phyloP scores from a whole-genome alignment of 37 sponge, comb jelly and placozoan genomes.

The Axinella damicornis region DNA sequence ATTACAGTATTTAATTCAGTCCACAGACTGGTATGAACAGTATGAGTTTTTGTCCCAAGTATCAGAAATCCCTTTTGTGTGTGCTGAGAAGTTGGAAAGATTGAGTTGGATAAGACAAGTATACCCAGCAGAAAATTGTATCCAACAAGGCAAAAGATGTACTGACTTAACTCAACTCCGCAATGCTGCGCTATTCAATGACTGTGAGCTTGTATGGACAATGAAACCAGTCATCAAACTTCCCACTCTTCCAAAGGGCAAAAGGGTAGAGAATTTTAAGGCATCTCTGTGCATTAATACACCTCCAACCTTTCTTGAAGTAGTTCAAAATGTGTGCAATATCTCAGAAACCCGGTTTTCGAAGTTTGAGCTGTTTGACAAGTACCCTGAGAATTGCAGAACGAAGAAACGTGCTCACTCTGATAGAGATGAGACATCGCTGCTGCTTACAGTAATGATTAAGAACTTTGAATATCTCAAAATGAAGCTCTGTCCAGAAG shows the following conservation, averaged over 20 bases:
- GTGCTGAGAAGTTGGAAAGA: not conserved
- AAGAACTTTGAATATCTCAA: not conserved
- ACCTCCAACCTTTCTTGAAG: not conserved
- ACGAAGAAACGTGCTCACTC: not conserved
- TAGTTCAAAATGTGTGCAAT: constrained; percentile 23
- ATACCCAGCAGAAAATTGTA: not conserved
- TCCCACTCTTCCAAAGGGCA: not conserved
- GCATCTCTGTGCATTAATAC: not conserved
- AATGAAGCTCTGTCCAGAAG: not conserved
- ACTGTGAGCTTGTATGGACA: constrained; percentile 12
- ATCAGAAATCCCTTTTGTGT: constrained; percentile 30
- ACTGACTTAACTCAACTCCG: not conserved
- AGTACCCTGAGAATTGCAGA: not conserved
- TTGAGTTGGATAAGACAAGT: constrained; percentile 8
- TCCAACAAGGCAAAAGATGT: not conserved
- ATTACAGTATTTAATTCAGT: constrained; percentile 4
- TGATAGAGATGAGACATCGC: not conserved
- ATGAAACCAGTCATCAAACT: constrained; percentile 21
- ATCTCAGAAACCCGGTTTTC: constrained; percentile 27
- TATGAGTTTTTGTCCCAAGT: not conserved
- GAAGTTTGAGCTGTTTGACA: constrained; percentile 6
- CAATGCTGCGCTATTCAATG: not conserved
- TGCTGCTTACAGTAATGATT: not conserved
- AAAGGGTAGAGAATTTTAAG: not conserved
- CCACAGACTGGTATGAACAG: not conserved